These are phyloP conservation scores for Patagioenas fasciata DNA, from an alignment of 2,113 vertebrate species.

Conservation along the genomic window DNA sequence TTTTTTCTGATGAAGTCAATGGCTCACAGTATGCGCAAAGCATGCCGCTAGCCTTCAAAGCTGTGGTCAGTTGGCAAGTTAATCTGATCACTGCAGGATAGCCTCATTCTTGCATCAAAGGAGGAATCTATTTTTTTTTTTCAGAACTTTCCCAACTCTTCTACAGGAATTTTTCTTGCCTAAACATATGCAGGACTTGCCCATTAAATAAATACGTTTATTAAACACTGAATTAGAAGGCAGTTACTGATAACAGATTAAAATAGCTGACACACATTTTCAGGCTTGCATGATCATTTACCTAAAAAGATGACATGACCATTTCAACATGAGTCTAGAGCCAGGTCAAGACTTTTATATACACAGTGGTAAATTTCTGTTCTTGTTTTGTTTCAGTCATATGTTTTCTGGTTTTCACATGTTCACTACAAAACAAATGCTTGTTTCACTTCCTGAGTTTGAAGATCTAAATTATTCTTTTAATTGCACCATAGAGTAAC, in stretches of 20 bases:
- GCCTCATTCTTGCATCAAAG: constrained; percentile 70
- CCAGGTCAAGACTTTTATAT: neutral
- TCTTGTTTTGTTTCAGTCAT: neutral
- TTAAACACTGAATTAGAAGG: constrained; percentile 42
- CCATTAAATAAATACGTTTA: constrained; percentile 48
- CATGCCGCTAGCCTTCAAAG: constrained; percentile 59
- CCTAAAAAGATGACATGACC: neutral
- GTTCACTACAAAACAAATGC: neutral
- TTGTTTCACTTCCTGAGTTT: neutral
- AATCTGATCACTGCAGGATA: constrained; percentile 68
- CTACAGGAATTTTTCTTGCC: constrained; percentile 36
- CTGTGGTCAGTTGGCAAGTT: constrained; percentile 58
- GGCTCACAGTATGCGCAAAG: constrained; percentile 46
- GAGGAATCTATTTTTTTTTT: neutral
- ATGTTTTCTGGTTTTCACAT: neutral
- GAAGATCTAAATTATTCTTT: neutral
- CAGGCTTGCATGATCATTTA: neutral
- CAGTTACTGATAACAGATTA: neutral
- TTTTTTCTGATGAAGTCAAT: constrained; percentile 57
- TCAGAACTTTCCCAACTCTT: constrained; percentile 10
- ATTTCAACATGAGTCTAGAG: neutral
- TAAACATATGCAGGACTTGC: constrained; percentile 36
- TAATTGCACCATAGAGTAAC: neutral
- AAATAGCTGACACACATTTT: constrained; percentile 1
- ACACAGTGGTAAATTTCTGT: fast-evolving